Evolutionary conservation across 2,797 vertebrate genomes (phyloP), one percentile per base, ranked within the genome.

Genomic region (Epinephelus awoara): DNA sequence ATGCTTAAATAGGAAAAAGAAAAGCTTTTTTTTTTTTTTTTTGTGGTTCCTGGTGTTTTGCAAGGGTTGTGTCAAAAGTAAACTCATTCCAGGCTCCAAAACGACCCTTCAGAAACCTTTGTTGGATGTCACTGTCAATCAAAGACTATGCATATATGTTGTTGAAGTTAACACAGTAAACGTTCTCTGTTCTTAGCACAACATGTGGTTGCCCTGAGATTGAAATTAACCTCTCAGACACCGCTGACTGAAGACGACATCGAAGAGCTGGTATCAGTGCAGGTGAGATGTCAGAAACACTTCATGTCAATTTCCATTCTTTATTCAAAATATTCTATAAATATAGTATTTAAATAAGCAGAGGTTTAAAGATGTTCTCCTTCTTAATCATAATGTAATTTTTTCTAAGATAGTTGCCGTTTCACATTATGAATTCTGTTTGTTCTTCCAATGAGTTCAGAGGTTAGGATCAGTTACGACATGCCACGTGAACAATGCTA

Each of bases 221-320:
- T 82, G 57, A 61, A 12, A 21, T 7, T 82, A 3, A 56, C 58
- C n/a, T 75, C 72, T 0, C 42, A n/a, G 9, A 25, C 0, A 6
- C 19, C 46, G 2, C 77, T 87, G 69, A 56, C n/a, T 11, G 11
- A 29, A 3, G 58, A 66, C 0, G 66, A 85, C 23, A 51, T 87
- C 23, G 13, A 46, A 14, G 15, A 83, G 34, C 6, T 51, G 8
- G 38, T 81, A 7, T 51, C 4, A 12, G 52, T 38, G 3, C 14
- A 72, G 79, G 83, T 82, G 40, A 76, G 49, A 54, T 18, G 7
- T 40, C 15, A 5, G 58, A 25, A 27, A 21, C 52, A 40, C 14
- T 34, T 3, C 7, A 46, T 29, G 6, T 56, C 21, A 7, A 44
- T 18, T 47, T 67, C 44, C 13, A 11, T 27, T 14, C 10, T 49